Evolutionary conservation across 2,797 vertebrate genomes (phyloP), one percentile per base, ranked within the genome.

Genomic region (Urophycis tenuis): DNA sequence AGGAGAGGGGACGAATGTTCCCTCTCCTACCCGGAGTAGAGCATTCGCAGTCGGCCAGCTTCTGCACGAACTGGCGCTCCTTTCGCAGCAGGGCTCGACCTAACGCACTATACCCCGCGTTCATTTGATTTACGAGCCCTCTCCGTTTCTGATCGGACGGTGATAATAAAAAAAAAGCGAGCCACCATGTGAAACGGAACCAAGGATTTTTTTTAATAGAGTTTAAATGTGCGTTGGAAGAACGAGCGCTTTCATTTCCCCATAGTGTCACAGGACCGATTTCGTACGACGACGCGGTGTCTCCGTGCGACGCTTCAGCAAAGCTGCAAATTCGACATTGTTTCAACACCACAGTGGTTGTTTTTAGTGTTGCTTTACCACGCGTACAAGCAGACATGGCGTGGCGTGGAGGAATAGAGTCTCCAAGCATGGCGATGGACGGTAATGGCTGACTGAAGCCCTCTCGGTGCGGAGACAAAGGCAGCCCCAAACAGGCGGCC

Each of bases 361-460:
- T 39, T 39, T 2, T 39, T 12, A 11, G 33, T 7, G 33, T 34
- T 7, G 36, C 36, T 12, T 11, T 39, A 12, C 36, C 1, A 10
- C 36, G 36, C 14, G 8, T 15, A 12, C 14, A 39, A 12, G 36
- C 36, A 12, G 36, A 39, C 36, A n/a, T n/a, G 11, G 36, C 12
- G 36, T 3, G 36, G 12, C 19, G 45, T 19, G 45, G 45, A 49
- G 64, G 5, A 49, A 10, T 12, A 19, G 45, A 19, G 33, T 3
- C 33, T 3, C 45, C 2, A 12, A 85, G 89, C 88, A 84, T 88
- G 89, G 85, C 87, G 90, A 81, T 82, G 85, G 82, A 81, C 87
- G 87, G 87, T 91, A 92, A 94, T 93, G 93, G 93, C 93, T 92
- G 93, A 60, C 92, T 87, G 89, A 86, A 86, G 86, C 90, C 73